These are phyloP conservation scores for Nannobrachium achirus DNA, from an alignment of 2,113 vertebrate genomes.

Conservation along the genomic window DNA sequence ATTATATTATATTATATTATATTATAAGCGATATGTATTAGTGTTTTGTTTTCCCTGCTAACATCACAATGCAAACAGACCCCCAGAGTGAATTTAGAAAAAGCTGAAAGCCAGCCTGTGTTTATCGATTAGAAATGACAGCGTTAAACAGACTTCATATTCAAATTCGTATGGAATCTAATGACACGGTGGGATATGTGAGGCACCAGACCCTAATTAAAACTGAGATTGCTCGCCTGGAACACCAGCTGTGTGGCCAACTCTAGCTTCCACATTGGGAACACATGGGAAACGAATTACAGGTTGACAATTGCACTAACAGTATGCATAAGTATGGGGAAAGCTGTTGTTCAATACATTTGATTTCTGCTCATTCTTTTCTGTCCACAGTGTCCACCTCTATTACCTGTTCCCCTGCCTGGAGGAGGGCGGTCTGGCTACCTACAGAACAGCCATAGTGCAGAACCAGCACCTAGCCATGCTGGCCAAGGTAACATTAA, in stretches of 20 bases:
- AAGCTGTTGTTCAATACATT: neutral
- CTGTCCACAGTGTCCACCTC: constrained; percentile 88
- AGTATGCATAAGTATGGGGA: constrained; percentile 4
- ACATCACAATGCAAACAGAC: constrained; percentile 50
- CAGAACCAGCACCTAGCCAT: constrained; percentile 99
- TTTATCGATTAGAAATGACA: constrained; percentile 71
- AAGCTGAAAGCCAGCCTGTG: constrained; percentile 65
- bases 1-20: no score
- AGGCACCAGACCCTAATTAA: constrained; percentile 59
- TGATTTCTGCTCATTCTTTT: constrained; percentile 24
- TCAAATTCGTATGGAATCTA: constrained; percentile 72
- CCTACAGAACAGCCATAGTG: constrained; percentile 96
- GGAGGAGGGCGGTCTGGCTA: constrained; percentile 97
- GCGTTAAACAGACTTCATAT: constrained; percentile 67
- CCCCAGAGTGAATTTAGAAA: constrained; percentile 44
- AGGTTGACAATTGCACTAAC: neutral
- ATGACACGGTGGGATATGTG: constrained; percentile 62
- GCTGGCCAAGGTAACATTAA: constrained; percentile 90
- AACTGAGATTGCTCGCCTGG: constrained; percentile 53
- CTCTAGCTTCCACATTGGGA: constrained; percentile 21
- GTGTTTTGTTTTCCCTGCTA: constrained; percentile 56
- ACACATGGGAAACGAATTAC: constrained; percentile 26
- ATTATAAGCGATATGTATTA: constrained; percentile 56
- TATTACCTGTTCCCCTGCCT: constrained; percentile 96
- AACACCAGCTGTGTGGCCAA: constrained; percentile 65